Conservation (phyloP, 2,113 vertebrate species). For the Dicaeum eximium region DNA sequence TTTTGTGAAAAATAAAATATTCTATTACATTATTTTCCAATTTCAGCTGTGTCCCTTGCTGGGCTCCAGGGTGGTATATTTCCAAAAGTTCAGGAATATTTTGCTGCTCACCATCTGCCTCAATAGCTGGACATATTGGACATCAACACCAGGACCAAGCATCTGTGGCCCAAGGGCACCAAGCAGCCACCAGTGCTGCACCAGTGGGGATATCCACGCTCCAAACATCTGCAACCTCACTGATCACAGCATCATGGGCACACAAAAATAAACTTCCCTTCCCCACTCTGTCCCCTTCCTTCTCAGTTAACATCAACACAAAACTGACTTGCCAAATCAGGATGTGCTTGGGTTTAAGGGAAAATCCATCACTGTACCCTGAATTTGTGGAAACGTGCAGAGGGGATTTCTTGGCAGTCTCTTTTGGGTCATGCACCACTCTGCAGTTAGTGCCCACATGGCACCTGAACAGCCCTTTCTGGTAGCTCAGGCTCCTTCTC, state of each 20-base stretch:
- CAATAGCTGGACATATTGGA: conserved; percentile 82
- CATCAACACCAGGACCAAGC: conserved; percentile 77
- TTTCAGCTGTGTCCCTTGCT: conserved; percentile 73
- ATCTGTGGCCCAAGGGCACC: conserved; percentile 63
- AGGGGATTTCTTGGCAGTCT: neutral
- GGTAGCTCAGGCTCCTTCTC: neutral
- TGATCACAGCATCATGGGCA: neutral
- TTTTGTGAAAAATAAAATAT: conserved; percentile 78
- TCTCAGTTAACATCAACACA: neutral
- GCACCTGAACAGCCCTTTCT: neutral
- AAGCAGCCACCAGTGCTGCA: neutral
- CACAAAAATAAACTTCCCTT: neutral
- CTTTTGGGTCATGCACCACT: neutral
- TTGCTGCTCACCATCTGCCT: conserved; percentile 84
- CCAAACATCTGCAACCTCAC: neutral
- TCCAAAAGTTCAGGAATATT: conserved; percentile 76
- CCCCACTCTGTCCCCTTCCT: neutral
- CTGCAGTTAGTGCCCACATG: neutral
- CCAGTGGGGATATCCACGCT: neutral
- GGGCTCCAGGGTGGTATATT: conserved; percentile 72
- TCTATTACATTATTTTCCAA: conserved; percentile 88
- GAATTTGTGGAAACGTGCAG: neutral
- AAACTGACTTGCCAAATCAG: neutral
- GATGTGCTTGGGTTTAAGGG: neutral
- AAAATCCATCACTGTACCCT: neutral